Evolutionary conservation across 2,797 vertebrate species (phyloP).

Genomic region (Dallia pectoralis): DNA sequence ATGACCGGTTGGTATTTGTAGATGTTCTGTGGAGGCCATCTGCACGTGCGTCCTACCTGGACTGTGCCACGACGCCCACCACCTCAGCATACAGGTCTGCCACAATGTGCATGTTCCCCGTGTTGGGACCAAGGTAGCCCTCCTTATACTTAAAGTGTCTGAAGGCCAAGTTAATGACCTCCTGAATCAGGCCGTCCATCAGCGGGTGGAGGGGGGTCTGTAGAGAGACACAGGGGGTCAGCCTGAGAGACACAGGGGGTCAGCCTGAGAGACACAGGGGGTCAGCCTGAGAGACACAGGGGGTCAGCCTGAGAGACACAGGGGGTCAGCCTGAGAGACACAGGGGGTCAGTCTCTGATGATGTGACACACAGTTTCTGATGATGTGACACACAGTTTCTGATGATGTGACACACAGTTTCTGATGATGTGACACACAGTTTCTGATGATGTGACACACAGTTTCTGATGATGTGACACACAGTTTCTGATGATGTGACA

Average conservation of each 20-base stretch:
- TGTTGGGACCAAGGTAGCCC: conserved; percentile 99
- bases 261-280: background rate
- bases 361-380: too few species aligned
- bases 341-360: background rate
- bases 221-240: conserved; percentile 39
- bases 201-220: conserved; percentile 99
- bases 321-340: background rate
- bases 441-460: background rate
- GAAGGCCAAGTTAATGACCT: conserved; percentile 96
- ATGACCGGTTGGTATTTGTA: too few species aligned
- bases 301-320: background rate
- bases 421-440: background rate
- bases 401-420: too few species aligned
- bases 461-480: background rate
- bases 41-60: too few species aligned
- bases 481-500: background rate
- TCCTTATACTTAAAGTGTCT: conserved; percentile 99
- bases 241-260: conserved; percentile 26
- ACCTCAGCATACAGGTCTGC: conserved; percentile 98
- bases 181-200: conserved; percentile 94
- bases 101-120: conserved; percentile 98
- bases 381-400: too few species aligned
- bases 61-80: conserved; percentile 93
- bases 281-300: background rate
- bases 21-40: too few species aligned